Evolutionary conservation across 1,140 invertebrate genomes (phyloP), one percentile per base, ranked within the genome.

Genomic region (Leucophenga varia): DNA sequence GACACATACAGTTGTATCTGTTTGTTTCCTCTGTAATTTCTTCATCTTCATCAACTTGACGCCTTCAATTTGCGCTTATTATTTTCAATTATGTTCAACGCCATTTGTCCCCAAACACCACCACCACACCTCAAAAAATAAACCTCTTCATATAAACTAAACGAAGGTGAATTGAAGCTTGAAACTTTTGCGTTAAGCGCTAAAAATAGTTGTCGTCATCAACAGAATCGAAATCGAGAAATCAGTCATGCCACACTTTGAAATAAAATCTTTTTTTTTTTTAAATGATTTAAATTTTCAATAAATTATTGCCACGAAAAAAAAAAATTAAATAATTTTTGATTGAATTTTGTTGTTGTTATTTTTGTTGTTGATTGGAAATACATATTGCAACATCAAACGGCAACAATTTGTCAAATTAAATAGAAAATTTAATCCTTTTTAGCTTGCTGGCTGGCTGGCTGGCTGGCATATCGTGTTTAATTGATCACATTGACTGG

Each of bases 341-440:
- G 55, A 61, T 67, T 67, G 63, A 49, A 57, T 63, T 61, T 65
- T 67, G 46, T 67, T 65, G 40, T 56, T 49, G 54, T 48, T 53
- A 58, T 41, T 52, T 37, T 67, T 65, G 40, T 56, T 49, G 54
- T 48, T 53, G 55, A 38, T 52, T 37, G 43, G 36, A 55, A 46
- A 41, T 35, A 45, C 42, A 46, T n/a, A n/a, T 42, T 50, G 41
- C 30, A 18, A 54, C 53, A 55, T 52, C 49, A 55, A 55, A 55
- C 44, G 19, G 30, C 10, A 14, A 12, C 34, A 47, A 55, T 52
- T 52, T 55, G 35, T 19, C 12, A 25, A 32, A 14, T 14, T n/a
- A 34, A 34, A 34, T 9, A 34, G 8, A n/a, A n/a, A 34, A 34
- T 34, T 30, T 40, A n/a, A n/a, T n/a, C n/a, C n/a, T n/a, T n/a